Evolutionary conservation across 2,113 vertebrate genomes (phyloP), one percentile per base, ranked within the genome.

Genomic region (Riparia riparia): DNA sequence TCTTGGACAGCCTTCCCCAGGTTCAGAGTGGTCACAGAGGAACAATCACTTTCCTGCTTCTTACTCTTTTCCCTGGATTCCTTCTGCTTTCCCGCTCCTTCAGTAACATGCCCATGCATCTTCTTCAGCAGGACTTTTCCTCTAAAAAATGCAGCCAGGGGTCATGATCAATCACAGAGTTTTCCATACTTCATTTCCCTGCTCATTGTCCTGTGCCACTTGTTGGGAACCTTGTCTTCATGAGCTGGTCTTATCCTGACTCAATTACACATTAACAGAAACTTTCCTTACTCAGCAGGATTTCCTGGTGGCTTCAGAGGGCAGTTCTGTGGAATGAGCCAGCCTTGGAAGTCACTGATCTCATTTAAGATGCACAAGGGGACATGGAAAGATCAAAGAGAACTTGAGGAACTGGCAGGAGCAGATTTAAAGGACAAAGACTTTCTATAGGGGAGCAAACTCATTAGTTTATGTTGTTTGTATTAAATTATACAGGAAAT

Each of bases 181-280:
- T 92, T 93, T 81, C 80, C 72, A 74, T 78, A 78, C 72, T 84
- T 65, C 61, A 82, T 82, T 94, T 95, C 89, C 72, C 61, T 71
- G 69, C 56, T 79, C 89, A 68, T 45, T 86, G 89, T 91, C 93
- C 83, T 0, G 0, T 82, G 84, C 41, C 34, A 66, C 61, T 96
- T 92, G 77, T 68, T 74, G 72, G 74, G 72, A 93, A 37, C 80
- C 72, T 92, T 92, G 89, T 95, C 89, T 95, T 82, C 86, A 95
- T 91, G 84, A 95, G 89, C 69, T 84, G 44, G 44, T 71, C 69
- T 94, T 94, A 95, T 71, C 93, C 63, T 2, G 3, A 41, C 72
- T 84, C 0, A 5, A 78, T 95, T 89, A 84, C 86, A 64, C 49
- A 71, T 86, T 89, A 94, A 83, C 83, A 89, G 77, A 74, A 89